Conservation (phyloP, 2,888 invertebrate species). For the Opisthograptis luteolata region DNA sequence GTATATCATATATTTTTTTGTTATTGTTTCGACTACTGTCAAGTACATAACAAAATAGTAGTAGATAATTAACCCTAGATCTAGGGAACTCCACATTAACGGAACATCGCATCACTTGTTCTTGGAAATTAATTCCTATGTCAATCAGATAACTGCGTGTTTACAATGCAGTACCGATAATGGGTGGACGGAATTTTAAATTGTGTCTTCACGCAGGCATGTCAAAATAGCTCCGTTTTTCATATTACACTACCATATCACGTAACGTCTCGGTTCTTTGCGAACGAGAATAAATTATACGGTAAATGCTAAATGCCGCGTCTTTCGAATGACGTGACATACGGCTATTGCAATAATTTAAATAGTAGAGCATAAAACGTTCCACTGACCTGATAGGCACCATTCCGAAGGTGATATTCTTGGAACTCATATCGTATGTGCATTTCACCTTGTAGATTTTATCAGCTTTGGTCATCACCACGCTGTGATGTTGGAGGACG, state of each 20-base stretch:
- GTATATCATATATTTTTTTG: no score
- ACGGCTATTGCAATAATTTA: constrained; percentile 40
- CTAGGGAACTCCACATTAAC: no score
- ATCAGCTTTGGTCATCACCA: constrained; percentile 98
- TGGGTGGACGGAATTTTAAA: constrained; percentile 59
- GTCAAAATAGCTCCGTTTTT: constrained; percentile 52
- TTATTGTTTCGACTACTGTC: no score
- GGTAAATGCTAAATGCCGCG: constrained; percentile 43
- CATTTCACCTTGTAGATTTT: constrained; percentile 98
- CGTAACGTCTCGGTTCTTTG: constrained; percentile 51
- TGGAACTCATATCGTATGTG: constrained; percentile 97
- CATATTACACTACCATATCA: constrained; percentile 57
- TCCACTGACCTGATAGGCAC: constrained; percentile 93
- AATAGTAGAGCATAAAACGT: constrained; percentile 29
- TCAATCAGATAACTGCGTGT: constrained; percentile 56
- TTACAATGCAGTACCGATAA: constrained; percentile 59
- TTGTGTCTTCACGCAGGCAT: constrained; percentile 52
- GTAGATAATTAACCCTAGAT: no score
- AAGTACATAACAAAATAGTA: no score
- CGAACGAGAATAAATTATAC: constrained; percentile 56
- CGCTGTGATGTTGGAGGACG: constrained; percentile 96
- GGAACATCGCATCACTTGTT: constrained; percentile 61
- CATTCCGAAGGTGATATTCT: constrained; percentile 98
- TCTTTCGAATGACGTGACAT: constrained; percentile 41
- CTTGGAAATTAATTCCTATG: constrained; percentile 38